A percentile compares a stretch with the other conserved stretches of the same genome.
Evolutionary conservation across 2,113 vertebrate species (phyloP).

Genomic region (Otus sunia): DNA sequence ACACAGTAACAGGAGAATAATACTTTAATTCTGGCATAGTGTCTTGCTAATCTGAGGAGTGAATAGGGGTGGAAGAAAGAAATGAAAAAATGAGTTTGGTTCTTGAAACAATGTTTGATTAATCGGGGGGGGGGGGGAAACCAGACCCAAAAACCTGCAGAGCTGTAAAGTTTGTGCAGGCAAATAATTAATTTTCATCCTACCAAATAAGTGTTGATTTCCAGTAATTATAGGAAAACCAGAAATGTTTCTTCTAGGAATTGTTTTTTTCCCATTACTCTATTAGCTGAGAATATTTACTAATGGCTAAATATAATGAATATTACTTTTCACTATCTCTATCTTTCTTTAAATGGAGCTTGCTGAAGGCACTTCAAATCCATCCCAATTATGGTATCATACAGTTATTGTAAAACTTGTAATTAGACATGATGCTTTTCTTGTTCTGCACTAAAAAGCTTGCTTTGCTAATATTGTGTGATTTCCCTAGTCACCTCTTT

Average conservation of each 20-base stretch:
- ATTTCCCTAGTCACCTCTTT: not conserved
- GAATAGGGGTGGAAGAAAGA: not conserved
- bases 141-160: no score
- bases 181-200: not conserved
- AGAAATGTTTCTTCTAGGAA: not conserved
- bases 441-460: not conserved
- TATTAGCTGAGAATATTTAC: conserved; percentile 5
- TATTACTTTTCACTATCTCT: not conserved
- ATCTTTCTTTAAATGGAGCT: conserved; percentile 23
- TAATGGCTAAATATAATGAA: not conserved
- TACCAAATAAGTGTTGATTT: not conserved
- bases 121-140: not conserved
- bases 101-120: not conserved
- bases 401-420: not conserved
- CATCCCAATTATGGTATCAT: conserved; percentile 2
- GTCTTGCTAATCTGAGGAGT: not conserved
- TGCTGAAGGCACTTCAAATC: conserved; percentile 18
- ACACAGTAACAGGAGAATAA: not conserved
- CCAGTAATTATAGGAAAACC: not conserved
- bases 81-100: not conserved
- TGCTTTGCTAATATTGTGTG: not conserved
- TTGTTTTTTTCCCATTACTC: not conserved
- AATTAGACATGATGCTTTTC: not conserved
- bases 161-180: not conserved
- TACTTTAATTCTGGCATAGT: not conserved